Evolutionary conservation across 1,140 invertebrate genomes (phyloP), one percentile per base, ranked within the genome.

Genomic region (Sinonovacula constricta): DNA sequence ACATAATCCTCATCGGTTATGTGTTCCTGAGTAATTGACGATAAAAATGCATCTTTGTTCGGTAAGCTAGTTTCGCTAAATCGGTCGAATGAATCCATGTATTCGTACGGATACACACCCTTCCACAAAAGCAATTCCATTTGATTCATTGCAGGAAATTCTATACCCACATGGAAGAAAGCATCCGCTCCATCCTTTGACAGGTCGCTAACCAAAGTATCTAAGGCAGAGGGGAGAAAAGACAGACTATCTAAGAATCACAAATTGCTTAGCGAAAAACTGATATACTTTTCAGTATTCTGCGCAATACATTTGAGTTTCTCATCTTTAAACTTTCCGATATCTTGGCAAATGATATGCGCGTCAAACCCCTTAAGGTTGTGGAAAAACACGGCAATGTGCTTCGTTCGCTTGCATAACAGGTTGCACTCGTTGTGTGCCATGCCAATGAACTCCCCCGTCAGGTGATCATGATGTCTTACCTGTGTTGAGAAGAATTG

Each of bases 211-310:
- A 56, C 54, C 30, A 69, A 51, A 31, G n/a, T n/a, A n/a, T n/a
- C n/a, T n/a, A n/a, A n/a, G n/a, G n/a, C n/a, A n/a, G n/a, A n/a
- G n/a, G n/a, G n/a, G n/a, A n/a, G n/a, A n/a, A n/a, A n/a, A n/a
- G n/a, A n/a, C n/a, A n/a, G n/a, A n/a, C n/a, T n/a, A 31, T 54
- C 71, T n/a, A 80, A 75, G 57, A 74, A 76, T 30, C 65, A 28
- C 24, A 69, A 33, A 74, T 36, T 75, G 39, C 56, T 70, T 26
- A 71, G n/a, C 18, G 62, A 68, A 59, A 79, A 82, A 60, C 68
- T 74, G 4, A 82, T 79, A 57, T 77, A 79, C 66, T 54, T 83
- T 74, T 92, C 92, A 83, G 91, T 88, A 56, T 85, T 90, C 34
- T 88, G 83, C 1, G 88, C 82, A 28, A 91, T 88, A 36, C 88